A percentile compares a stretch with the other conserved stretches of the same genome.
Evolutionary conservation across 2,888 invertebrate genomes (phyloP).

Genomic region (Brachyptera risi): DNA sequence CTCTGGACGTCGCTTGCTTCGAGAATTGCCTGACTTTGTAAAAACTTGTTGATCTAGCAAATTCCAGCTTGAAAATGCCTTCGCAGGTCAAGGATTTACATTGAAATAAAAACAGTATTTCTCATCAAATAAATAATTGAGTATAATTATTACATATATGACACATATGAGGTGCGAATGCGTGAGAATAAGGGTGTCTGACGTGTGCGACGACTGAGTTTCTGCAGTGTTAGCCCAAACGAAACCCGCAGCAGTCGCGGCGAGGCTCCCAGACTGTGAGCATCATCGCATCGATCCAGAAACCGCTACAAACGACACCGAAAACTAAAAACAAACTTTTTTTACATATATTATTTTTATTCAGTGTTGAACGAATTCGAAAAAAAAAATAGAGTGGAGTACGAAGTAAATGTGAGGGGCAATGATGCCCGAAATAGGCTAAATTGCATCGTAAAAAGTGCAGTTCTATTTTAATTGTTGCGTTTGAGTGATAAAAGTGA

Average conservation of each 20-base stretch:
- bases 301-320: background rate
- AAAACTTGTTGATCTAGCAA: background rate
- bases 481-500: background rate
- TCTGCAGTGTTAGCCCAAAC: too few species aligned
- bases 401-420: background rate
- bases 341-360: background rate
- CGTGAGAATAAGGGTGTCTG: background rate
- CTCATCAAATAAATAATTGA: too few species aligned
- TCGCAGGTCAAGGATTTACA: too few species aligned
- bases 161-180: background rate
- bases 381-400: background rate
- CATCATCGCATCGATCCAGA: background rate
- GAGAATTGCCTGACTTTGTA: background rate
- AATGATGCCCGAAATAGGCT: too few species aligned
- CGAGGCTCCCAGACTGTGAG: background rate
- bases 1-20: background rate
- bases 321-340: background rate
- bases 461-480: background rate
- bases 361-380: background rate
- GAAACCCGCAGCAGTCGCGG: background rate
- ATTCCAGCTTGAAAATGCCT: too few species aligned
- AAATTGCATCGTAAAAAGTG: background rate
- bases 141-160: too few species aligned
- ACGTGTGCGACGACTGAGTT: too few species aligned
- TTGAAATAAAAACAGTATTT: too few species aligned